A percentile compares a stretch with the other conserved stretches of the same genome.
Evolutionary conservation across 1,140 invertebrate genomes (phyloP).

Genomic region (Eufriesea mexicana): DNA sequence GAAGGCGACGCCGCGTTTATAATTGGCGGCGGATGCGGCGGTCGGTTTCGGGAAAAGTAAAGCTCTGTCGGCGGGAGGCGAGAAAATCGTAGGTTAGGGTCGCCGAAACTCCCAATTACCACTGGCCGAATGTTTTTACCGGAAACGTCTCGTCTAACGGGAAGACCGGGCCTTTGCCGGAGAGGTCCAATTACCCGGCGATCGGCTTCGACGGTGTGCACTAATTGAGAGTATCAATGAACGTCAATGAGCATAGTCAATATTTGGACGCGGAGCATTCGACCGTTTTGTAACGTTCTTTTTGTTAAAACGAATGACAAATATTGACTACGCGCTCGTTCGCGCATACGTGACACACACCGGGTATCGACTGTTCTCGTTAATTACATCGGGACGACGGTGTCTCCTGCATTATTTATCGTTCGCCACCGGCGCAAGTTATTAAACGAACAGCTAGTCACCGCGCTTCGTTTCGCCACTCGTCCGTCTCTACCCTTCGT

Average conservation of each 20-base stretch:
- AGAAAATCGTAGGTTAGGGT: slow-evolving; percentile 8
- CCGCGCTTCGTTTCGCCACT: slow-evolving; percentile 38
- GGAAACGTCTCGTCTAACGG: slow-evolving; percentile 22
- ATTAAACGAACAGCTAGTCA: slow-evolving; percentile 65
- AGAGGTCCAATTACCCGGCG: slow-evolving; percentile 66
- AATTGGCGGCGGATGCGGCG: slow-evolving; percentile 14
- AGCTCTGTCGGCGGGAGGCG: not conserved
- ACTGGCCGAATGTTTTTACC: slow-evolving; percentile 50
- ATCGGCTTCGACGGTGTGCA: slow-evolving; percentile 68
- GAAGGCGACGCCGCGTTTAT: not conserved
- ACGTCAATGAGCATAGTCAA: slow-evolving; percentile 71
- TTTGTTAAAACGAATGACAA: slow-evolving; percentile 71
- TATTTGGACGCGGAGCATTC: slow-evolving; percentile 69
- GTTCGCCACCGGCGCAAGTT: slow-evolving; percentile 65
- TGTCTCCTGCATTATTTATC: slow-evolving; percentile 70
- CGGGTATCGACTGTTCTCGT: slow-evolving; percentile 68
- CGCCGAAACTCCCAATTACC: slow-evolving; percentile 30
- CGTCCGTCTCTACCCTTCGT: slow-evolving; percentile 4
- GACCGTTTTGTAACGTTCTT: slow-evolving; percentile 72
- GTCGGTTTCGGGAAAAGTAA: too few species aligned
- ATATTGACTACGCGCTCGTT: slow-evolving; percentile 69
- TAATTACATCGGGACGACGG: slow-evolving; percentile 70
- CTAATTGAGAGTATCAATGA: slow-evolving; percentile 72
- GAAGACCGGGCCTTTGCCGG: slow-evolving; percentile 37
- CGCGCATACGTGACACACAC: slow-evolving; percentile 66